Base-by-base conservation (phyloP, 64 coral and sea anemone genomes). In the Cladopsammia gracilis region DNA sequence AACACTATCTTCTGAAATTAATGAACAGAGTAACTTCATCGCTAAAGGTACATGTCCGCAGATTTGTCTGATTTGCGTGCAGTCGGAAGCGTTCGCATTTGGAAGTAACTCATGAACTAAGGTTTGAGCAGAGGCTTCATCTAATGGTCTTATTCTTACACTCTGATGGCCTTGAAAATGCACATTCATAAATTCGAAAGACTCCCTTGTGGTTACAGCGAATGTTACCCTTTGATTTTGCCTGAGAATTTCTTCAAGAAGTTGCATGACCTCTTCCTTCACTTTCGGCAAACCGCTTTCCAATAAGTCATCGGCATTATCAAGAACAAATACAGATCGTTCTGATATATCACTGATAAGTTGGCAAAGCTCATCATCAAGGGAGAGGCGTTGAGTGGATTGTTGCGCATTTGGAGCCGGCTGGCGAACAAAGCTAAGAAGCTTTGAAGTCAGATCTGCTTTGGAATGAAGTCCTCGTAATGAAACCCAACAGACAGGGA, bases 261-360 rank as follows among this genome's bases (percentile, higher is more conserved):
- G 71, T 48, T 44, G 71, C 5, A 14, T 7, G 23, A 14, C 26
- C 15, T 11, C 25, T 43, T 75, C 71, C 71, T 14, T 44, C 42
- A 15, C 24, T 19, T 22, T 15, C 12, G 18, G 15, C 5, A 25
- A 22, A 75, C 19, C 26, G 12, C 34, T 64, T n/a, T 34, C 34
- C 44, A 86, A 68, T 23, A 86, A 69, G 48, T 86, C 83, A 18
- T 86, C 81, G 62, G 68, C 61, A 56, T 85, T 66, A 62, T 82
- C 79, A 5, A 82, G 15, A 43, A 82, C 61, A 13, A 86, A 70
- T 9, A 70, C 42, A 25, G 34, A 25, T 11, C n/a, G 48, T 15
- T 22, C 70, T 8, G 62, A 22, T 16, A 70, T 50, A 22, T 5
- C 25, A n/a, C 44, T 19, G 11, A 86, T 42, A 46, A 14, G 16